phyloP scores from a whole-genome alignment of 1,140 invertebrate genomes.

The Drosophila murphyi region DNA sequence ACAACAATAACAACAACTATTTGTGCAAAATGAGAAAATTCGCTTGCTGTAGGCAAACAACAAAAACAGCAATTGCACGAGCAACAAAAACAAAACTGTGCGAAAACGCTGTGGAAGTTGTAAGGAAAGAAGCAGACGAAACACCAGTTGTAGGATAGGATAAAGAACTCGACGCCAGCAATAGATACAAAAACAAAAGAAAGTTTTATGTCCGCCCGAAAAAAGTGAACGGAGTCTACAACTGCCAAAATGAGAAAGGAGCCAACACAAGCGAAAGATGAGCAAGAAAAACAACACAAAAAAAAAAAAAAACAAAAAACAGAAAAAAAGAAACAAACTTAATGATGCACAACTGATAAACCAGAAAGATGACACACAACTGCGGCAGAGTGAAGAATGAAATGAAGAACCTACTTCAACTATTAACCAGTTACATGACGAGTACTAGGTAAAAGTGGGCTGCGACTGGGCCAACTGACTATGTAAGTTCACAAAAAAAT shows the following conservation, averaged over 20 bases:
- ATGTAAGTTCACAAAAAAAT: slow-evolving; percentile 24
- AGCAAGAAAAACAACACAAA: slow-evolving; percentile 14
- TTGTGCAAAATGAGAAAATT: slow-evolving; percentile 79
- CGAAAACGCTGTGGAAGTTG: slow-evolving; percentile 21
- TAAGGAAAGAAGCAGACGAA: neutral
- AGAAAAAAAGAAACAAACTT: slow-evolving; percentile 50
- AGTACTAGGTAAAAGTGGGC: slow-evolving; percentile 38
- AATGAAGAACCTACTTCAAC: slow-evolving; percentile 23
- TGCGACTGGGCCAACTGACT: neutral
- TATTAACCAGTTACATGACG: slow-evolving; percentile 41
- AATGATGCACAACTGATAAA: slow-evolving; percentile 78
- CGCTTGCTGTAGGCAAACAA: slow-evolving; percentile 62
- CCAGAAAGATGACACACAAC: slow-evolving; percentile 76
- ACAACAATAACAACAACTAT: slow-evolving; percentile 41
- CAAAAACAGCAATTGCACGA: slow-evolving; percentile 31
- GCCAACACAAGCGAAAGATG: slow-evolving; percentile 47
- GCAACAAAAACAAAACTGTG: slow-evolving; percentile 41
- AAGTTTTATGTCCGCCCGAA: slow-evolving; percentile 35
- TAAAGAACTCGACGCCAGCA: slow-evolving; percentile 31
- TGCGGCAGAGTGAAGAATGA: slow-evolving; percentile 3
- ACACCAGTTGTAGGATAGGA: slow-evolving; percentile 25
- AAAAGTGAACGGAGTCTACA: slow-evolving; percentile 47
- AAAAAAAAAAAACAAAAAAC: slow-evolving; percentile 2
- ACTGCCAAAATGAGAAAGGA: slow-evolving; percentile 55
- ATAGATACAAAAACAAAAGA: slow-evolving; percentile 54